Base-by-base conservation (phyloP, 2,888 invertebrate genomes). In the Diabrotica balteata region DNA sequence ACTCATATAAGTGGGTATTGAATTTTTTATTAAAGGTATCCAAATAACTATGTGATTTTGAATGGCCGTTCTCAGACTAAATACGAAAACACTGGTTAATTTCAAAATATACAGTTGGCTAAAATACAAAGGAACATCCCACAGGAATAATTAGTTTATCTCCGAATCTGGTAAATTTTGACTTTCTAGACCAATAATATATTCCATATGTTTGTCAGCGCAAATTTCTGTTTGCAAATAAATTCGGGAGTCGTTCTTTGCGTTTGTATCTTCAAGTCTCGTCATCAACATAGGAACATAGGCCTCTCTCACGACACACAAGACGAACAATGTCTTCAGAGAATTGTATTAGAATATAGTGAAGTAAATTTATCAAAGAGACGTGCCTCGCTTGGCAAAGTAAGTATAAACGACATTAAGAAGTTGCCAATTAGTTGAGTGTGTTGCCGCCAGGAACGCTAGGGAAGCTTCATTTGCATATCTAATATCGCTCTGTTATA, bases 371-470 rank as follows among this genome's bases (percentile, higher is more conserved):
- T 83, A 82, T 83, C 84, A 84, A 84, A 84, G 84, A 83, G 82
- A 83, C 83, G 83, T 83, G 83, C 83, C 79, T 81, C 79, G 83
- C 81, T 78, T 84, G 80, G 83, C 79, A 83, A 83, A 84, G 84
- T 84, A 84, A 83, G 84, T 84, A 83, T 84, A 84, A 84, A 84
- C 83, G 84, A 84, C 82, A 83, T 84, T 84, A 84, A 84, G 84
- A 84, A 84, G 84, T 84, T 84, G 83, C 83, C 83, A 84, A 84
- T 84, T 84, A 84, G 84, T 82, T 81, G 81, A 81, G 80, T 81
- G 81, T 81, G 82, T 80, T 79, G 82, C 80, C 81, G 81, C 78
- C 76, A 77, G 79, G 78, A 80, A 79, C 80, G 79, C 74, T 76
- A 75, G 71, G 71, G 72, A 63, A 74, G 78, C 77, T 81, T 81